Evolutionary conservation across 53 echinoderm and acorn worm species (phyloP).

Genomic region (Stichopus horrens): DNA sequence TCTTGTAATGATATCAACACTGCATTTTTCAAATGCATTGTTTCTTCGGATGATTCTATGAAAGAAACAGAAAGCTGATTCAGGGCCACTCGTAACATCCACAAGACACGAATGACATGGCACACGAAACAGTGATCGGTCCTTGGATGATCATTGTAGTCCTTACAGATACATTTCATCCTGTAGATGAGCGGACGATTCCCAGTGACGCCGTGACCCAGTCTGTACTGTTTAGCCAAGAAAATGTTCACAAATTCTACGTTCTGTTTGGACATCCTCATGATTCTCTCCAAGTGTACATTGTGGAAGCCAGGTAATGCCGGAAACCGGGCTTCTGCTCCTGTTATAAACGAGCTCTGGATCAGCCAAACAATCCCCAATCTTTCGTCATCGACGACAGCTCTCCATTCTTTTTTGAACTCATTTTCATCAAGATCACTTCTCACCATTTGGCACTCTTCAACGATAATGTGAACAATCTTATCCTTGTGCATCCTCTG

Average conservation of each 20-base stretch:
- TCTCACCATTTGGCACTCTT: neutral
- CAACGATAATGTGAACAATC: constrained; percentile 13
- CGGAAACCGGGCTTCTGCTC: neutral
- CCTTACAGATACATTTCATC: constrained; percentile 9
- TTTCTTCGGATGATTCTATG: neutral
- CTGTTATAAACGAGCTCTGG: neutral
- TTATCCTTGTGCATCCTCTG: neutral
- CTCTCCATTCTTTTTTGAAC: neutral
- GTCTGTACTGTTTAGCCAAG: neutral
- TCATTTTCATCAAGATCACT: neutral
- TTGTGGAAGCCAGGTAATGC: constrained; percentile 1
- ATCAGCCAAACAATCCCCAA: constrained; percentile 5
- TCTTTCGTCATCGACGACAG: neutral
- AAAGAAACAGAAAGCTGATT: neutral
- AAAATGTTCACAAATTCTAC: constrained; percentile 22
- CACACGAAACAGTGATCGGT: neutral
- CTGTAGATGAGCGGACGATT: constrained; percentile 15
- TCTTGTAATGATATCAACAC: constrained; percentile 12
- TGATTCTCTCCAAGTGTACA: neutral
- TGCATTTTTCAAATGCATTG: neutral
- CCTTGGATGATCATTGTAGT: neutral
- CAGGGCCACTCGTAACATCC: neutral
- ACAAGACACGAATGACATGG: constrained; percentile 1
- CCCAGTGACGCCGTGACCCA: constrained; percentile 8
- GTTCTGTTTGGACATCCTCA: constrained; percentile 32